Conservation (phyloP, 2,888 invertebrate species). For the Papilio demoleus region DNA sequence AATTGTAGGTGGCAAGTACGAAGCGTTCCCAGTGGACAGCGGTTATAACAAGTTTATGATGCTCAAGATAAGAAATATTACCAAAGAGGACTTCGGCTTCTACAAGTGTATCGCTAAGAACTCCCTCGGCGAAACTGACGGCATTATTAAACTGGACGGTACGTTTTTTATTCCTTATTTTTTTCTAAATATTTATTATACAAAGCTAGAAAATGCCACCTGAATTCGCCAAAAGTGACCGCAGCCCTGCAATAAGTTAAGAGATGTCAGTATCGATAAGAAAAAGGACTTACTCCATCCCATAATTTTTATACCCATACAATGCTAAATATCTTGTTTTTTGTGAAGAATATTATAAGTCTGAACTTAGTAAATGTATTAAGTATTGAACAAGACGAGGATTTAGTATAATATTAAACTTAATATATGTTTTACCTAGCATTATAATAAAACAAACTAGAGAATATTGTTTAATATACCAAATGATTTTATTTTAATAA, state of each 20-base stretch:
- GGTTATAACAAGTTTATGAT: slow-evolving; percentile 97
- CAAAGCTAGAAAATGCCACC: background rate
- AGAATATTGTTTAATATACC: too few relatives aligned
- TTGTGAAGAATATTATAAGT: too few relatives aligned
- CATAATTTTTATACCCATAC: too few relatives aligned
- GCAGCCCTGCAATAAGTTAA: background rate
- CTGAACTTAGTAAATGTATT: too few relatives aligned
- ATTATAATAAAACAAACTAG: too few relatives aligned
- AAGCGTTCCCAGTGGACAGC: slow-evolving; percentile 92
- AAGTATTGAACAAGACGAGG: too few relatives aligned
- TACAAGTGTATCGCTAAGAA: slow-evolving; percentile 97
- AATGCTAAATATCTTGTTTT: too few relatives aligned
- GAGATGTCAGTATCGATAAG: too few relatives aligned
- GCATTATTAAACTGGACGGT: slow-evolving; percentile 95
- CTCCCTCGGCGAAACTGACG: slow-evolving; percentile 94
- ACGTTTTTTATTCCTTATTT: slow-evolving; percentile 56
- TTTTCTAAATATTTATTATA: slow-evolving; percentile 1
- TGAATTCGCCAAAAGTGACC: background rate
- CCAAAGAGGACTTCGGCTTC: slow-evolving; percentile 92
- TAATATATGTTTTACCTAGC: too few relatives aligned
- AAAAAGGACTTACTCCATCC: too few relatives aligned
- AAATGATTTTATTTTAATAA: too few relatives aligned
- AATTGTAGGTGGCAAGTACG: slow-evolving; percentile 94
- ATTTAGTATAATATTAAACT: too few relatives aligned
- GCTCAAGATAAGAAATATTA: slow-evolving; percentile 93